These are phyloP conservation scores for Hymenopus coronatus DNA, from an alignment of 2,888 invertebrate genomes.

Conservation along the genomic window DNA sequence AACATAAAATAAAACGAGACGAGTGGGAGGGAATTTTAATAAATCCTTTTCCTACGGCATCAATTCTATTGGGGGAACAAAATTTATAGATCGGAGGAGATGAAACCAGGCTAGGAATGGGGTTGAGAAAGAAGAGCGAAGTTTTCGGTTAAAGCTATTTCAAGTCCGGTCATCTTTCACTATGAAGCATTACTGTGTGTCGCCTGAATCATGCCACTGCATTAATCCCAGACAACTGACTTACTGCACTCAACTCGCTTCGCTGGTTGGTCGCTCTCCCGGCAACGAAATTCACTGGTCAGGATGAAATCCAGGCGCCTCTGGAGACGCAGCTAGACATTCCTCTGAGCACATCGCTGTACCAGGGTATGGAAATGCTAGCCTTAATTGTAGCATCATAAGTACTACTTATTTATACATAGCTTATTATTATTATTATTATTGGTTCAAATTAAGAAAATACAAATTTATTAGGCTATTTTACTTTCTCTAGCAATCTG, in stretches of 20 bases:
- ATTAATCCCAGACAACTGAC: conserved; percentile 6
- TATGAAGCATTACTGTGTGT: conserved; percentile 7
- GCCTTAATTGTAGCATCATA: too few relatives aligned
- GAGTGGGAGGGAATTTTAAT: not conserved
- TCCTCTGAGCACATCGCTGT: too few relatives aligned
- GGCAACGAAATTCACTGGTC: not conserved
- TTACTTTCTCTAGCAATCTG: too few relatives aligned
- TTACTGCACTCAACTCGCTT: not conserved
- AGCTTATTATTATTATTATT: too few relatives aligned
- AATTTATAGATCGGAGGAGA: not conserved
- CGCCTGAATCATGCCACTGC: conserved; percentile 1
- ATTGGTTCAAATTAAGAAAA: too few relatives aligned
- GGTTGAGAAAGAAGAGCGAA: not conserved
- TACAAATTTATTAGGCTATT: too few relatives aligned
- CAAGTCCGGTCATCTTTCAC: conserved; percentile 7
- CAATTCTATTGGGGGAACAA: not conserved
- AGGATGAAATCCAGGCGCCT: not conserved
- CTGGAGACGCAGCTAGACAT: too few relatives aligned
- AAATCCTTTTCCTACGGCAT: not conserved
- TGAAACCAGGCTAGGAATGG: not conserved
- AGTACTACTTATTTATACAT: too few relatives aligned
- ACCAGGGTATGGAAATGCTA: too few relatives aligned
- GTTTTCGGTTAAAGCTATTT: not conserved
- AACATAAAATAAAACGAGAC: not conserved
- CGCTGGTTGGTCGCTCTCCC: not conserved